Evolutionary conservation across 2,797 vertebrate species (phyloP).

Genomic region (Masticophis lateralis): DNA sequence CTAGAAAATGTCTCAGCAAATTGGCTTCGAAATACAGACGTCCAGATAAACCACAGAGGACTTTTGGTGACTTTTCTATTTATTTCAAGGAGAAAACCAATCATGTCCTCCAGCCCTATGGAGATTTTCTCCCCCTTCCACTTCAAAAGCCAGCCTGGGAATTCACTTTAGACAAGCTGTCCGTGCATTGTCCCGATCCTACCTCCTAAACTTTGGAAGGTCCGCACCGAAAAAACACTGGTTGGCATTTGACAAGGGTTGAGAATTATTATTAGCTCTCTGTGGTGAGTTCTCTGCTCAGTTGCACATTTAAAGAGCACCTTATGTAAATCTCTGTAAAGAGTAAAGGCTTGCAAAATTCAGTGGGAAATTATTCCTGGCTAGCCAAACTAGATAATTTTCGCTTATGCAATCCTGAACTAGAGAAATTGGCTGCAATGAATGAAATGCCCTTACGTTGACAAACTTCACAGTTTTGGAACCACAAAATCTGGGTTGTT

Average conservation of each 20-base stretch:
- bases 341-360: not conserved
- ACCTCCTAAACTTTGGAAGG: not conserved
- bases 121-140: not conserved
- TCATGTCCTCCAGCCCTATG: not conserved
- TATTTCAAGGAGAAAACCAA: not conserved
- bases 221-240: no score
- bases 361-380: not conserved
- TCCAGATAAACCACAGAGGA: not conserved
- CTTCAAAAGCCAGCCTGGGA: not conserved
- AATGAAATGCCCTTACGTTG: not conserved
- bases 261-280: not conserved
- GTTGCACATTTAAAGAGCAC: no score
- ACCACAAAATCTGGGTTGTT: not conserved
- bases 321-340: no score
- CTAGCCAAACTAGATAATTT: no score
- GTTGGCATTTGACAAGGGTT: not conserved
- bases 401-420: not conserved
- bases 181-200: not conserved
- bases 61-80: not conserved
- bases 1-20: not conserved
- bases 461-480: not conserved
- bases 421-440: not conserved
- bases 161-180: not conserved
- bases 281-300: not conserved
- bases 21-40: not conserved